These are phyloP conservation scores for Mobula birostris DNA, from an alignment of 2,113 vertebrate genomes.

Conservation along the genomic window DNA sequence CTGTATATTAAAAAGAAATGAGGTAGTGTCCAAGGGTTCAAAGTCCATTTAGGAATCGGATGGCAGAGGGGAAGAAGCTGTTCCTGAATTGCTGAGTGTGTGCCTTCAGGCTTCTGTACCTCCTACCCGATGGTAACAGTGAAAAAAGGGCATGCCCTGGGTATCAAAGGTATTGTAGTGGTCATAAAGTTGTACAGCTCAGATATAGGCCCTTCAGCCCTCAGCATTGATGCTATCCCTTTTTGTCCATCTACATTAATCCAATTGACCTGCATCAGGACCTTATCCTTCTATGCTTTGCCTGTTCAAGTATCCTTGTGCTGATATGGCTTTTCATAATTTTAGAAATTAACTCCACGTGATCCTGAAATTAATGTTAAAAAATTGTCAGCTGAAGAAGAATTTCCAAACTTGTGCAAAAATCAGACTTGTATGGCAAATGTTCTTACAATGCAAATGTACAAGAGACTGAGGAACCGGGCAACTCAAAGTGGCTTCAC, in stretches of 20 bases:
- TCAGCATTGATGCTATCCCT: too few species aligned
- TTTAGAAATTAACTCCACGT: slow-evolving; percentile 43
- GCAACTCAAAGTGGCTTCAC: slow-evolving; percentile 58
- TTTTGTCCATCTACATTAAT: too few species aligned
- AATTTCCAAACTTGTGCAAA: slow-evolving; percentile 55
- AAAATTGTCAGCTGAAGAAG: slow-evolving; percentile 53
- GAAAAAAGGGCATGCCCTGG: too few species aligned
- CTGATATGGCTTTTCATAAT: neutral
- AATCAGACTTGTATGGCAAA: slow-evolving; percentile 57
- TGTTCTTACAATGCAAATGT: slow-evolving; percentile 55
- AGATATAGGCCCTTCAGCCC: too few species aligned
- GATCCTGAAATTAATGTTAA: slow-evolving; percentile 56
- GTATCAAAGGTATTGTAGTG: neutral
- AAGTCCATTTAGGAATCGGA: too few species aligned
- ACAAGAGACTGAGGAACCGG: slow-evolving; percentile 56
- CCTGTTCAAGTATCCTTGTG: neutral
- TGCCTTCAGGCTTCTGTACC: too few species aligned
- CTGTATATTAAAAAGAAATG: too few species aligned
- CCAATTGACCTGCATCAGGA: too few species aligned
- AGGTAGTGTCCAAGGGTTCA: too few species aligned
- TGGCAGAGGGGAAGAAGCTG: too few species aligned
- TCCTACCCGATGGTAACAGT: too few species aligned
- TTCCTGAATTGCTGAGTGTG: too few species aligned
- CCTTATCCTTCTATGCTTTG: neutral
- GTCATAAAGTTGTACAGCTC: neutral